Base-by-base conservation (phyloP, 2,888 invertebrate species). In the Ernsta delagoae region DNA sequence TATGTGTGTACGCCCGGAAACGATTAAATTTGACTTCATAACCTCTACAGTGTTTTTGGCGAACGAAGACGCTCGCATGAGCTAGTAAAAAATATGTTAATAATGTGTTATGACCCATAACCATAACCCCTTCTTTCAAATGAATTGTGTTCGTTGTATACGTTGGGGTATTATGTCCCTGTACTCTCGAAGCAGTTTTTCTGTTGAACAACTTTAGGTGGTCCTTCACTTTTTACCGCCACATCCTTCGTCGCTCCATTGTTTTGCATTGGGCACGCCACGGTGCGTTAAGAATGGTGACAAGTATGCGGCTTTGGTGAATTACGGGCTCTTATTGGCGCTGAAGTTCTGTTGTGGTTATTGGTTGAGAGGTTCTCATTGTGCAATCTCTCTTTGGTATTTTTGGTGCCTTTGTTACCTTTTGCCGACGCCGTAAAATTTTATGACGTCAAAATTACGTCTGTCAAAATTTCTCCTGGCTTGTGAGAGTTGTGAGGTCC, bases 301-400 rank as follows among this genome's bases (percentile, higher is more conserved):
- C 48, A 34, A 36, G 16, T 50, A 61, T 61, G 61, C 61, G 48
- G 61, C 48, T 50, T 61, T n/a, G 48, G 45, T 50, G 12, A 50
- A 61, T 61, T 61, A 61, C 36, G 8, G 8, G 61, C 12, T 8
- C 16, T 16, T 16, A 16, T 16, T 16, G 16, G 16, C 16, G 16
- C 34, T 50, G 45, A 50, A 48, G n/a, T 16, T 59, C 39, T 41
- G 16, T 59, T 59, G n/a, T 39, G 24, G 54, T 54, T 54, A 54
- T 34, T 54, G 54, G 54, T 24, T 54, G 54, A 54, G 24, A 54
- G 34, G 24, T 5, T 31, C 31, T 54, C 54, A 5, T 34, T 56
- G 56, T 56, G 11, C 53, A 56, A 56, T 34, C 11, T 11, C 9
- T 11, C 34, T 24, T 11, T 31, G 31, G 31, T 31, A 31, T 31